Base-by-base conservation (phyloP, 2,888 invertebrate species). In the Campoletis raptor region DNA sequence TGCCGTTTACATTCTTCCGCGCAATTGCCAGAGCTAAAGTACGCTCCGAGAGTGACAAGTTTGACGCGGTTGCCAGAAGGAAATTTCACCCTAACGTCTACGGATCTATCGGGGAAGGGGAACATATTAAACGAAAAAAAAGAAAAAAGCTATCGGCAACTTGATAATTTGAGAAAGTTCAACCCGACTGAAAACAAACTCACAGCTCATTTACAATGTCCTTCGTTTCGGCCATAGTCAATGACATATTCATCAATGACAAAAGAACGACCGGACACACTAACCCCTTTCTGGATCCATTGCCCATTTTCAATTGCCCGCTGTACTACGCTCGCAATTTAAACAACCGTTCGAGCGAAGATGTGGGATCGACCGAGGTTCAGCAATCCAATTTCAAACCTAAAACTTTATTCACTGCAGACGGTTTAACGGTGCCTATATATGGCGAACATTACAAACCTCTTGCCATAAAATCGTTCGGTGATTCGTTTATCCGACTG, bases 241-340 rank as follows among this genome's bases (percentile, higher is more conserved):
- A 7, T 18, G n/a, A 52, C 48, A 52, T 52, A 52, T 52, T 52
- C 48, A 9, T 18, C 1, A 52, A 52, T 0, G n/a, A 7, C 5
- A 18, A 15, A 15, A n/a, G n/a, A n/a, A 15, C 18, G n/a, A 5
- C 18, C 6, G 7, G n/a, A n/a, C 18, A 52, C 15, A 52, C 5
- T 18, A 52, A 52, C 48, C 18, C n/a, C 48, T 52, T 52, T n/a
- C 48, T 52, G 18, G 48, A 52, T n/a, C n/a, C 48, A 18, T n/a
- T 52, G 48, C 48, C 48, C 48, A 52, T 52, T 52, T 52, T 52
- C 48, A 52, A 52, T 52, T 52, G 48, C n/a, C 48, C 48, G 48
- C 0, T 52, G 18, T 52, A 18, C 48, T 52, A 52, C 48, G 48
- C 48, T 7, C 48, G 48, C 5, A n/a, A 15, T 5, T 52, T 52